phyloP scores from a whole-genome alignment of 2,797 vertebrate species.

The Tapera naevia region DNA sequence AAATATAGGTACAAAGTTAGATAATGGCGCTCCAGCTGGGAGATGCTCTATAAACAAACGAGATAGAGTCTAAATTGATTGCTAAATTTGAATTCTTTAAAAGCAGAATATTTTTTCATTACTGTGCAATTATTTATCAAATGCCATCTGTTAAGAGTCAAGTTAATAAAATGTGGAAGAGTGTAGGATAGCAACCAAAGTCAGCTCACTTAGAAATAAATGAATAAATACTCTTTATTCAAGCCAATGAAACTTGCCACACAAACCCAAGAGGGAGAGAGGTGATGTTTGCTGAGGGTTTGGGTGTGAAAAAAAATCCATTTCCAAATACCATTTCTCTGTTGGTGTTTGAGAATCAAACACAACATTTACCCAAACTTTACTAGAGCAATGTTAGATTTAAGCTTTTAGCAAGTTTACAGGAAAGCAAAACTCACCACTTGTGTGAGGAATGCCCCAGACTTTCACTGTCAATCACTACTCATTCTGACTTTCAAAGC shows the following conservation, averaged over 20 bases:
- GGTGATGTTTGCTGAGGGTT: neutral
- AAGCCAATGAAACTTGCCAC: neutral
- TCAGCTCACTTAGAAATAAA: conserved; percentile 6
- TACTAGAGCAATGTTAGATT: neutral
- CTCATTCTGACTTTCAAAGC: neutral
- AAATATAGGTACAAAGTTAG: conserved; percentile 25
- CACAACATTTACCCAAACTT: neutral
- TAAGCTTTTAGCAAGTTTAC: neutral
- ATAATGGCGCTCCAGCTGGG: neutral
- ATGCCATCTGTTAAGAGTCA: conserved; percentile 45
- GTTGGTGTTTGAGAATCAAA: neutral
- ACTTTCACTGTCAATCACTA: neutral
- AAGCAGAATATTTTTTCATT: conserved; percentile 43
- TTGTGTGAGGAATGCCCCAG: neutral
- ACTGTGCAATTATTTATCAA: conserved; percentile 50
- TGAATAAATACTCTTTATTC: neutral
- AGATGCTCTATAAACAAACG: conserved; percentile 29
- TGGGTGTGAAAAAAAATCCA: neutral
- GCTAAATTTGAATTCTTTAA: conserved; percentile 28
- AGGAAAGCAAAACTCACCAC: neutral
- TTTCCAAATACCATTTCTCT: neutral
- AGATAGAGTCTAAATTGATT: conserved; percentile 29
- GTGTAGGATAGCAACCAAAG: conserved; percentile 17
- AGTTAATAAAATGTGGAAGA: conserved; percentile 33
- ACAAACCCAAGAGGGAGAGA: neutral